These are phyloP conservation scores for Sebastes diaconus DNA, from an alignment of 2,797 vertebrate species.

Conservation along the genomic window DNA sequence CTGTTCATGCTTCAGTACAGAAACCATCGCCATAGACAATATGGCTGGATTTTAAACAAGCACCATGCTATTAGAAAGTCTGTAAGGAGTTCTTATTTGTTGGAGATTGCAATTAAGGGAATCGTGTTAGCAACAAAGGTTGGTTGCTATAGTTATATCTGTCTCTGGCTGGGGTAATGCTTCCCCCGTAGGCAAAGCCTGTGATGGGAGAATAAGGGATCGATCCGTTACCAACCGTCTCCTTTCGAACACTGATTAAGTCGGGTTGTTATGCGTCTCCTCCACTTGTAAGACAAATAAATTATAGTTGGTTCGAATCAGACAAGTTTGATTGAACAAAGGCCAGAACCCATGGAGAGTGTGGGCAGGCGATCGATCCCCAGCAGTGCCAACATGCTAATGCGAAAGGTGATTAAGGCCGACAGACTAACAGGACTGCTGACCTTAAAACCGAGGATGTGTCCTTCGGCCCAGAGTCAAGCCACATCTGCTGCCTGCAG, in stretches of 20 bases:
- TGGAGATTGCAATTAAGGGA: not conserved
- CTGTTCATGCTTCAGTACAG: not conserved
- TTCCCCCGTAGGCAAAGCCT: conserved; percentile 8
- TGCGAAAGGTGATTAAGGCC: conserved; percentile 69
- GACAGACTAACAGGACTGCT: conserved; percentile 39
- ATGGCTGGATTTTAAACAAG: not conserved
- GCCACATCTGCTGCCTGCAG: not conserved
- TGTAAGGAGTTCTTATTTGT: not conserved
- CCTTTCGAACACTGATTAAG: conserved; percentile 61
- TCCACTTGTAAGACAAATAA: conserved; percentile 74
- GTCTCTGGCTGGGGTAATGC: not conserved
- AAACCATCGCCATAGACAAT: not conserved
- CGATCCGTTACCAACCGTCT: conserved; percentile 55
- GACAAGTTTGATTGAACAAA: conserved; percentile 72
- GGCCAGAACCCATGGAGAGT: conserved; percentile 45
- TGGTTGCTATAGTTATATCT: conserved; percentile 8
- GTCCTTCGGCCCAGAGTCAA: conserved; percentile 34
- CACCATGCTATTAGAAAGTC: not conserved
- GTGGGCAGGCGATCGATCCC: conserved; percentile 60
- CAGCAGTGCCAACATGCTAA: conserved; percentile 57
- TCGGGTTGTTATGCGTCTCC: conserved; percentile 50
- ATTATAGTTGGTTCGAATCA: conserved; percentile 73
- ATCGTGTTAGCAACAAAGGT: not conserved
- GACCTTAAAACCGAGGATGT: conserved; percentile 50
- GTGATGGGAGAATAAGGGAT: conserved; percentile 41